Percentiles rank a stretch among this genome's conserved stretches.
Evolutionary conservation across 1,140 invertebrate genomes (phyloP).

Genomic region (Tachypleus tridentatus): DNA sequence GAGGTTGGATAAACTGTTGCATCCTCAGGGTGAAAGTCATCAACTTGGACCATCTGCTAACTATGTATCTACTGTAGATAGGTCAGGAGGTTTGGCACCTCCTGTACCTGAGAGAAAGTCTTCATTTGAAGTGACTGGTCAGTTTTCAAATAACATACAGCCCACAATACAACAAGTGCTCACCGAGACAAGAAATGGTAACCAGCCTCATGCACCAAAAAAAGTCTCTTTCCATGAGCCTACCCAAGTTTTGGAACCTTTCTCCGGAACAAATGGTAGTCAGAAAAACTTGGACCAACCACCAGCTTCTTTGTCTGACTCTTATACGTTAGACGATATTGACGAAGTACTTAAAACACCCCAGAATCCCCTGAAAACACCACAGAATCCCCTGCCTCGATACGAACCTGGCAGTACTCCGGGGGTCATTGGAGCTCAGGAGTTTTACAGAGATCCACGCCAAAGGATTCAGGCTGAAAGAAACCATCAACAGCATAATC

Average conservation of each 20-base stretch:
- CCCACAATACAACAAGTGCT: conserved; percentile 3
- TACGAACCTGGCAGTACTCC: conserved; percentile 45
- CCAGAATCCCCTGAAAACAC: conserved; percentile 19
- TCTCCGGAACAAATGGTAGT: too few relatives aligned
- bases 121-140: conserved; percentile 18
- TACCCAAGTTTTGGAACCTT: too few relatives aligned
- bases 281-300: too few relatives aligned
- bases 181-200: not conserved
- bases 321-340: conserved; percentile 24
- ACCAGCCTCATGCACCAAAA: conserved; percentile 21
- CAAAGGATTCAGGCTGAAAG: conserved; percentile 58
- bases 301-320: not conserved
- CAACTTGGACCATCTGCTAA: too few relatives aligned
- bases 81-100: too few relatives aligned
- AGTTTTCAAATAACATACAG: not conserved
- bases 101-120: conserved; percentile 13
- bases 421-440: conserved; percentile 85
- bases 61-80: too few relatives aligned
- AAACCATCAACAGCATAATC: conserved; percentile 50
- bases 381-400: conserved; percentile 29
- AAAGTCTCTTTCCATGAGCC: conserved; percentile 27
- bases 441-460: conserved; percentile 82
- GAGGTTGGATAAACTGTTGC: too few relatives aligned
- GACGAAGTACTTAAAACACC: conserved; percentile 25
- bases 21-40: too few relatives aligned